These are phyloP conservation scores for Littorina saxatilis DNA, from an alignment of 1,140 invertebrate genomes.

Conservation along the genomic window DNA sequence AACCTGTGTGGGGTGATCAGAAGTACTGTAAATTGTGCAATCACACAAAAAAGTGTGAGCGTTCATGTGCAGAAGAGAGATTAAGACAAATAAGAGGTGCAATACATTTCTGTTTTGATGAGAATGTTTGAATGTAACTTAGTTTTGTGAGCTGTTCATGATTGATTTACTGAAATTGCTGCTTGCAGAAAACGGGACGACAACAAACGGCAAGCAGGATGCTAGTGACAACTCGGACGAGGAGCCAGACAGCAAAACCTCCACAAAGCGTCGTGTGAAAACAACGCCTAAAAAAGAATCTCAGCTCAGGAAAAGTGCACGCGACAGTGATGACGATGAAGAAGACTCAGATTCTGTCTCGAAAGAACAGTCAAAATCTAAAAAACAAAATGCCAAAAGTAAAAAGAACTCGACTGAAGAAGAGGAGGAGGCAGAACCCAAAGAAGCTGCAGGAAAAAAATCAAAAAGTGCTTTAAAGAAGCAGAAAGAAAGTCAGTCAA, in stretches of 20 bases:
- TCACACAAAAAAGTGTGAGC: no score
- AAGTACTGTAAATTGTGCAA: no score
- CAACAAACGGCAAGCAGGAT: neutral
- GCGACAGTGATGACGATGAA: slow-evolving; percentile 19
- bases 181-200: neutral
- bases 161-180: no score
- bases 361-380: neutral
- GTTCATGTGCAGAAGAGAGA: no score
- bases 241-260: neutral
- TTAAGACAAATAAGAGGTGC: no score
- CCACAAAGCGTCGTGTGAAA: neutral
- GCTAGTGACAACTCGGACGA: neutral
- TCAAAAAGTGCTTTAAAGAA: neutral
- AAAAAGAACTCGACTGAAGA: neutral
- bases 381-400: neutral
- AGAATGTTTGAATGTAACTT: no score
- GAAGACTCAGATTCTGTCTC: neutral
- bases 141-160: no score
- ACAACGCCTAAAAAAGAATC: slow-evolving; percentile 22
- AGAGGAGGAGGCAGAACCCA: neutral
- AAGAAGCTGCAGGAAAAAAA: neutral
- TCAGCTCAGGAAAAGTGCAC: neutral
- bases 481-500: neutral
- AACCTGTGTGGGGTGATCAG: no score
- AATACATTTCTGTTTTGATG: no score